A percentile compares a stretch with the other conserved stretches of the same genome.
These are phyloP conservation scores for Aselliscus stoliczkanus DNA, from an alignment of 2,797 vertebrate genomes.

Conservation along the genomic window DNA sequence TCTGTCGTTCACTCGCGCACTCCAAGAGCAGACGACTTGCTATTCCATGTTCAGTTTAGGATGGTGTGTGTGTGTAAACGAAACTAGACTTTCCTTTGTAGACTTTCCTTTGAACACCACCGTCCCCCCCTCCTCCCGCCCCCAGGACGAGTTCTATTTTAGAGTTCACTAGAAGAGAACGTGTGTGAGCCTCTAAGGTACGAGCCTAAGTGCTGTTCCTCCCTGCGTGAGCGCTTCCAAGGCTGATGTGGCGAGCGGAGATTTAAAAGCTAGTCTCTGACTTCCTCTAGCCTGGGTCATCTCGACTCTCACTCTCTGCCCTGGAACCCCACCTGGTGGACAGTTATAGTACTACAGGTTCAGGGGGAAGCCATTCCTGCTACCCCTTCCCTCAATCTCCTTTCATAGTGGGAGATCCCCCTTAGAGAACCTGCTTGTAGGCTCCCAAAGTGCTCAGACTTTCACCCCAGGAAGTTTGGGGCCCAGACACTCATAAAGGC, in stretches of 20 bases:
- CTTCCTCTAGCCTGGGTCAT: neutral
- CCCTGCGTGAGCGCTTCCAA: neutral
- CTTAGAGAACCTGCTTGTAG: neutral
- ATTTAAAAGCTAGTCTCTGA: neutral
- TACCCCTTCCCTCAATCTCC: neutral
- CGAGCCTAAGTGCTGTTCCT: neutral
- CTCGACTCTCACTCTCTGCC: slow-evolving; percentile 74
- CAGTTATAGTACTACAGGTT: slow-evolving; percentile 9
- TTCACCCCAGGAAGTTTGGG: neutral
- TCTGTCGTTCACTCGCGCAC: neutral
- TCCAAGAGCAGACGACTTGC: neutral
- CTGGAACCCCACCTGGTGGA: slow-evolving; percentile 81
- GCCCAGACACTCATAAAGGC: neutral
- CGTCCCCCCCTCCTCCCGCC: neutral
- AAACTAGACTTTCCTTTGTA: neutral
- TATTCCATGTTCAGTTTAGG: neutral
- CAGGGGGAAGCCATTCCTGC: neutral
- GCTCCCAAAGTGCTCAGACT: neutral
- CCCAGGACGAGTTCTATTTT: neutral
- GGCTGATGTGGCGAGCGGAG: neutral
- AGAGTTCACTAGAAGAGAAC: neutral
- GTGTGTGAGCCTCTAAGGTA: neutral
- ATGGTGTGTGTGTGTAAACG: neutral
- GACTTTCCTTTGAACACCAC: too few relatives aligned
- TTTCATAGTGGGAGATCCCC: neutral